Evolutionary conservation across 2,888 invertebrate species (phyloP).

Genomic region (Digitonthophagus gazella): DNA sequence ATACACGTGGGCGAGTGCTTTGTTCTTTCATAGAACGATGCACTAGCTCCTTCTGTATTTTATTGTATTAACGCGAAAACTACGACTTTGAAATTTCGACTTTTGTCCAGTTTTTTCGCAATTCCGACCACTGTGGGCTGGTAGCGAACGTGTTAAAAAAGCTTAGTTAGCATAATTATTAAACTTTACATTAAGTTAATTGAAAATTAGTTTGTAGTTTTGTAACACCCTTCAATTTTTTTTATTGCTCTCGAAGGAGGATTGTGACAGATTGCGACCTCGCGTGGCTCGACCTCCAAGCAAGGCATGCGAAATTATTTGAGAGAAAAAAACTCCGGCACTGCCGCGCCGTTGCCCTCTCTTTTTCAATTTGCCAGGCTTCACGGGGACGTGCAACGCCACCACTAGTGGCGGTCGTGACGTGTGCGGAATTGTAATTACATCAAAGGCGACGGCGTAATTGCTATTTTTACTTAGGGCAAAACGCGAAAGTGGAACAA

Average conservation of each 20-base stretch:
- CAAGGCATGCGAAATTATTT: slow-evolving; percentile 4
- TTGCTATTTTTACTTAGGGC: not conserved
- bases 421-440: not conserved
- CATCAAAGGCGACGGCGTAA: not conserved
- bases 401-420: not conserved
- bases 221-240: not conserved
- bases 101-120: no score
- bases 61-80: no score
- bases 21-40: no score
- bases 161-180: no score
- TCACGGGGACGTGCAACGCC: not conserved
- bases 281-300: slow-evolving; percentile 7
- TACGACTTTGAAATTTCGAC: no score
- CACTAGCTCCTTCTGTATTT: no score
- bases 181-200: not conserved
- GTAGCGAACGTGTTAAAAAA: no score
- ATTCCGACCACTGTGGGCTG: no score
- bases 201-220: not conserved
- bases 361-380: not conserved
- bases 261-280: slow-evolving; percentile 9
- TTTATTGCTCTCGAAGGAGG: not conserved
- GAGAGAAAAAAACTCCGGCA: not conserved
- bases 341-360: not conserved
- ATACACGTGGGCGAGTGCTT: no score
- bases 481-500: not conserved